Conservation (phyloP, 1,140 invertebrate species). For the Philopotamus ludificatus region DNA sequence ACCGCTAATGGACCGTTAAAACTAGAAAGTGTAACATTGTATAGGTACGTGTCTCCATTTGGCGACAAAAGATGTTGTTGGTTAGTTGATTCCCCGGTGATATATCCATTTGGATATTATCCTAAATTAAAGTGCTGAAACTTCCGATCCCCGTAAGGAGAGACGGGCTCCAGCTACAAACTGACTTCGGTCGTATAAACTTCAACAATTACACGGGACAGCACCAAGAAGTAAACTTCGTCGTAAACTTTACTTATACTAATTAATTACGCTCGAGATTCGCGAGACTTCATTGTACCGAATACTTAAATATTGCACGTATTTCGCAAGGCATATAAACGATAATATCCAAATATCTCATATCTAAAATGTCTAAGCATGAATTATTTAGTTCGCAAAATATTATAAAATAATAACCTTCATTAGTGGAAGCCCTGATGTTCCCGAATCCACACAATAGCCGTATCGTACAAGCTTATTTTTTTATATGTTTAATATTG, state of each 20-base stretch:
- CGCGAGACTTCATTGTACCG: no score
- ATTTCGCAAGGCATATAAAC: no score
- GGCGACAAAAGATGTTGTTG: neutral
- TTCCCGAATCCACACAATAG: no score
- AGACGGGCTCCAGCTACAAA: neutral
- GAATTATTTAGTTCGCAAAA: no score
- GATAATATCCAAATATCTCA: no score
- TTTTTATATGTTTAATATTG: no score
- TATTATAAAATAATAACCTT: no score
- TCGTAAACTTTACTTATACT: constrained; percentile 8
- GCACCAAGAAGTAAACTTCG: neutral
- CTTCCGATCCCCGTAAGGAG: neutral
- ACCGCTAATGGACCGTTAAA: neutral
- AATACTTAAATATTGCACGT: no score
- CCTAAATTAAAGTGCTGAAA: constrained; percentile 3
- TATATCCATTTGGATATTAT: constrained; percentile 10
- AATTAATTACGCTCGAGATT: neutral
- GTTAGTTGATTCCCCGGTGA: neutral
- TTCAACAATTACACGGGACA: constrained; percentile 8
- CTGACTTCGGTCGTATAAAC: constrained; percentile 4
- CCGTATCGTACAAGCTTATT: no score
- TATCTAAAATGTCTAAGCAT: no score
- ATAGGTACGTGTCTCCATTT: no score
- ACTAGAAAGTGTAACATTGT: neutral
- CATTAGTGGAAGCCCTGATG: no score